These are phyloP conservation scores for Heliornis fulica DNA, from an alignment of 2,113 vertebrate genomes.

Conservation along the genomic window DNA sequence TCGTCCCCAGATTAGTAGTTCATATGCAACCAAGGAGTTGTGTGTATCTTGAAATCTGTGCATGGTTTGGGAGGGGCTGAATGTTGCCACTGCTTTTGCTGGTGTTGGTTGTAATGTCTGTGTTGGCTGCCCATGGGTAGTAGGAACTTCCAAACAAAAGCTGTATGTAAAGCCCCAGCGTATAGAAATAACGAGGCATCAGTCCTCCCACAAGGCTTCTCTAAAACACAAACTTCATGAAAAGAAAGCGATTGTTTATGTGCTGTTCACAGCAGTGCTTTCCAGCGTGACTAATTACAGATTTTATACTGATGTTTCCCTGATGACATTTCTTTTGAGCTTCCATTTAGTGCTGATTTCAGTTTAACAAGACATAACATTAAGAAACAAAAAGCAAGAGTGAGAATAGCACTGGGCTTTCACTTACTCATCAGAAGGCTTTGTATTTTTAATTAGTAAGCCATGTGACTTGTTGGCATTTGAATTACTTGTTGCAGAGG, in stretches of 20 bases:
- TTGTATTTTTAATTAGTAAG: background rate
- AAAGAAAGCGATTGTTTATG: background rate
- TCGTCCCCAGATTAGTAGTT: background rate
- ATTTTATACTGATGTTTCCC: background rate
- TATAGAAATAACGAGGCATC: background rate
- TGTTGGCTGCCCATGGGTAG: background rate
- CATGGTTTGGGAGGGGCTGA: background rate
- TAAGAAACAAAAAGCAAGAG: background rate
- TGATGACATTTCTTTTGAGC: background rate
- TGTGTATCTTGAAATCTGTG: background rate
- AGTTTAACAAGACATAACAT: background rate
- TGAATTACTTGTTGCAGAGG: conserved; percentile 34
- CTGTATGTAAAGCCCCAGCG: background rate
- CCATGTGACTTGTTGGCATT: background rate
- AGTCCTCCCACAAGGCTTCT: background rate
- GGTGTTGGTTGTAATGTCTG: background rate
- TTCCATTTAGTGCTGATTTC: background rate
- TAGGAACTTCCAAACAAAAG: background rate
- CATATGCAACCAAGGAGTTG: background rate
- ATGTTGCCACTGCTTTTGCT: background rate
- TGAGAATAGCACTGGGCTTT: background rate
- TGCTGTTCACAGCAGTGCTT: background rate
- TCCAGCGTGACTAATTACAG: background rate
- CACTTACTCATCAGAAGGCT: background rate
- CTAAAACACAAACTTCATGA: background rate